These are phyloP conservation scores for Silurus meridionalis DNA, from an alignment of 2,113 vertebrate species.

Conservation along the genomic window DNA sequence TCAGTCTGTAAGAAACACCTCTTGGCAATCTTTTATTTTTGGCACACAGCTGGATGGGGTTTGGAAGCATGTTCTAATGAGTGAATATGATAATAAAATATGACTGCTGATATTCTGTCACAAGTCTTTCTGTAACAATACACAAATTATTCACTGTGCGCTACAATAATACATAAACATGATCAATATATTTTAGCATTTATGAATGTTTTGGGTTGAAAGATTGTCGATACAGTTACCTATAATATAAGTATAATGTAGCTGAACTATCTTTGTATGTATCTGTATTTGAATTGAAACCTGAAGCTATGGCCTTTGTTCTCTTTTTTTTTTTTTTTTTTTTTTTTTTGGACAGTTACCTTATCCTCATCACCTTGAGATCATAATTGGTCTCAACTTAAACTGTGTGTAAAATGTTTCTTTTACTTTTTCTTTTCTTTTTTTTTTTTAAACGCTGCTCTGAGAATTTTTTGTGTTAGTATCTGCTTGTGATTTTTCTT, in stretches of 20 bases:
- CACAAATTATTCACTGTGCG: not conserved
- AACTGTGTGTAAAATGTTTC: no score
- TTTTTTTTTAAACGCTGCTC: not conserved
- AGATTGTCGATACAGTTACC: not conserved
- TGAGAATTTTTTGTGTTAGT: not conserved
- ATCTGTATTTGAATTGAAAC: not conserved
- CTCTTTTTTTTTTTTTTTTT: not conserved
- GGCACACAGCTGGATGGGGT: not conserved
- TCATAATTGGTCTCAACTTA: not conserved
- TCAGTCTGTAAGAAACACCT: not conserved
- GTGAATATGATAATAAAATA: not conserved
- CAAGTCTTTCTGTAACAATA: not conserved
- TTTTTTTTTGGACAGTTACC: not conserved
- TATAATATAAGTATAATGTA: not conserved
- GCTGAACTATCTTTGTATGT: not conserved
- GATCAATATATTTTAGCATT: not conserved
- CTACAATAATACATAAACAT: not conserved
- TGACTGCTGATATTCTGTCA: not conserved
- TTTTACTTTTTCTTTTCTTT: no score
- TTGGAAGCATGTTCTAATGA: not conserved
- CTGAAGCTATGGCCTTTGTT: not conserved
- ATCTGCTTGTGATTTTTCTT: not conserved
- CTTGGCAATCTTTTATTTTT: constrained; percentile 11
- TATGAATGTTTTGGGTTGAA: not conserved
- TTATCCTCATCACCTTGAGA: not conserved